Percentiles rank a stretch among this genome's conserved stretches.
phyloP scores from a whole-genome alignment of 1,140 invertebrate species.

The Parapsyche elsis region DNA sequence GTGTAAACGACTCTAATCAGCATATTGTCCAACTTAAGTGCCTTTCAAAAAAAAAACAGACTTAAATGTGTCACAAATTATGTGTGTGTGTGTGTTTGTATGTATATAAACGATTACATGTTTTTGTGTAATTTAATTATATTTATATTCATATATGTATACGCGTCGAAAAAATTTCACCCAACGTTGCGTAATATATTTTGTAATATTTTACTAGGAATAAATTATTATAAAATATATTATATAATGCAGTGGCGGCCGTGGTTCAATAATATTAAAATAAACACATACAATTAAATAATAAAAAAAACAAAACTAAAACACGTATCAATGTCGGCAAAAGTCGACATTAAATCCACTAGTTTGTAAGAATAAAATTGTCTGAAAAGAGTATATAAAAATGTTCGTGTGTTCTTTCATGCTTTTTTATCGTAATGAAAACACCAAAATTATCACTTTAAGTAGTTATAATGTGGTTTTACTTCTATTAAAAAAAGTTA shows the following conservation, averaged over 20 bases:
- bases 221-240: constrained; percentile 18
- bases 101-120: too few relatives aligned
- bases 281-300: background rate
- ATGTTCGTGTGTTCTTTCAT: constrained; percentile 22
- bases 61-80: too few relatives aligned
- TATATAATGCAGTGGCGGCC: background rate
- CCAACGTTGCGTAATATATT: background rate
- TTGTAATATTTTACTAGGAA: constrained; percentile 7
- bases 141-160: background rate
- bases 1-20: too few relatives aligned
- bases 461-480: background rate
- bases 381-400: background rate
- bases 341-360: too few relatives aligned
- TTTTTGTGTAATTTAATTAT: constrained; percentile 14
- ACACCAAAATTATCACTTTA: constrained; percentile 33
- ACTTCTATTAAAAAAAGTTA: background rate
- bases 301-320: background rate
- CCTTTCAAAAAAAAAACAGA: too few relatives aligned
- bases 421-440: background rate
- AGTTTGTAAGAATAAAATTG: background rate
- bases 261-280: background rate
- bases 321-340: background rate
- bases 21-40: too few relatives aligned
- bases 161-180: constrained; percentile 6
- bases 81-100: too few relatives aligned